Conservation (phyloP, 1,140 invertebrate genomes). For the Tenebrio molitor region DNA sequence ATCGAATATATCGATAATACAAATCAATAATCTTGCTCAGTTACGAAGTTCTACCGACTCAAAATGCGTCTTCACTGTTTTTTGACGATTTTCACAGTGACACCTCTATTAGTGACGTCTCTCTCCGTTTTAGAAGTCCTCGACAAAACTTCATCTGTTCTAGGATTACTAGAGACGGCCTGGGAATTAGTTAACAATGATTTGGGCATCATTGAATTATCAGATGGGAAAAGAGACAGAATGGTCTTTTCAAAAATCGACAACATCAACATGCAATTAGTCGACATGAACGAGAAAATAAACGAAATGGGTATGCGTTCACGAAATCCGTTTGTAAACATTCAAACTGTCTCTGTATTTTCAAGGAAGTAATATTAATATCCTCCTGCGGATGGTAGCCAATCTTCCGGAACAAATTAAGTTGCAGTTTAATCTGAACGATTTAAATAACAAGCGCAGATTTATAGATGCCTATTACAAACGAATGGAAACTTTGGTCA, state of each 20-base stretch:
- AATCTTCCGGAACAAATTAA: not conserved
- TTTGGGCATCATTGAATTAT: slow-evolving; percentile 30
- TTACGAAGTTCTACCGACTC: no score
- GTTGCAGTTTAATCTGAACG: not conserved
- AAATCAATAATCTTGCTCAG: no score
- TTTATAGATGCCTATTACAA: not conserved
- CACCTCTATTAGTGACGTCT: no score
- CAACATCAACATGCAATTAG: not conserved
- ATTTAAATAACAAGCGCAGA: not conserved
- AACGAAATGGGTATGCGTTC: not conserved
- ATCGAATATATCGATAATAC: no score
- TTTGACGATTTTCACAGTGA: no score
- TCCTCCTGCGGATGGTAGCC: not conserved
- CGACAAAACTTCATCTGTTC: no score
- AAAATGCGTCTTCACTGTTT: no score
- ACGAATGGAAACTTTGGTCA: not conserved
- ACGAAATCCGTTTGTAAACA: not conserved
- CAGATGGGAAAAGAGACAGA: not conserved
- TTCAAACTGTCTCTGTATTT: not conserved
- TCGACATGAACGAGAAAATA: not conserved
- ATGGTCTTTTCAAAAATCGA: not conserved
- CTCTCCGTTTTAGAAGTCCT: no score
- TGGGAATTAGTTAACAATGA: no score
- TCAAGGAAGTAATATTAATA: not conserved
- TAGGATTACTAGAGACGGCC: no score